Evolutionary conservation across 2,113 vertebrate genomes (phyloP).

Genomic region (Phaethornis superciliosus): DNA sequence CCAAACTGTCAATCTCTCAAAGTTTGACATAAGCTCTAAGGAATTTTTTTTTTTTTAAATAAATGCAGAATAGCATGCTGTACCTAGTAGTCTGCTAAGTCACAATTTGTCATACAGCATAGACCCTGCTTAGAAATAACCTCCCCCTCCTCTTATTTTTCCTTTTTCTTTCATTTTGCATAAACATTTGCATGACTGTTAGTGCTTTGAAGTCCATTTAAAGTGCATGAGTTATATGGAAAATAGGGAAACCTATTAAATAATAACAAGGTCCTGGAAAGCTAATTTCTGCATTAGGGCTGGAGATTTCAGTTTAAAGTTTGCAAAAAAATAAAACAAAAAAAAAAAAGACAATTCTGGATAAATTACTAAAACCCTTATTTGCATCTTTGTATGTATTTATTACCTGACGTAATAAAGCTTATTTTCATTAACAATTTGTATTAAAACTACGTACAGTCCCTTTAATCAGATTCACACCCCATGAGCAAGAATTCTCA

Average conservation of each 20-base stretch:
- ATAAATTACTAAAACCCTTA: conserved; percentile 84
- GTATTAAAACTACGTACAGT: conserved; percentile 52
- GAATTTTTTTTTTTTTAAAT: neutral
- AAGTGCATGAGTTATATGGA: conserved; percentile 89
- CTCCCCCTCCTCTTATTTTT: conserved; percentile 26
- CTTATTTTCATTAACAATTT: conserved; percentile 96
- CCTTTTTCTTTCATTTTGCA: conserved; percentile 63
- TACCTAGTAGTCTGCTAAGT: conserved; percentile 42
- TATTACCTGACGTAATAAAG: conserved; percentile 99
- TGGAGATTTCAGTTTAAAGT: conserved; percentile 70
- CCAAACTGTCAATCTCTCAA: conserved; percentile 45
- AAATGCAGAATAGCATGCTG: conserved; percentile 31
- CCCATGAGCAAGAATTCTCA: neutral
- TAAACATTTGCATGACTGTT: conserved; percentile 82
- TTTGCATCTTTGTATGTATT: conserved; percentile 99
- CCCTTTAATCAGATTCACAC: neutral
- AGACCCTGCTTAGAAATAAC: conserved; percentile 63
- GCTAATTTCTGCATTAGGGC: conserved; percentile 60
- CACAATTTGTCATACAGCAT: conserved; percentile 50
- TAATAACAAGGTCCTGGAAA: conserved; percentile 51
- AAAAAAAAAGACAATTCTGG: conserved; percentile 67
- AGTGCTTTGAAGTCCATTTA: conserved; percentile 78
- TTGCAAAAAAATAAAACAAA: conserved; percentile 75
- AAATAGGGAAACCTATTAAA: conserved; percentile 72
- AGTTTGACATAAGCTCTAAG: conserved; percentile 41